Conservation (phyloP, 64 coral and sea anemone species). For the Cladopsammia gracilis region DNA sequence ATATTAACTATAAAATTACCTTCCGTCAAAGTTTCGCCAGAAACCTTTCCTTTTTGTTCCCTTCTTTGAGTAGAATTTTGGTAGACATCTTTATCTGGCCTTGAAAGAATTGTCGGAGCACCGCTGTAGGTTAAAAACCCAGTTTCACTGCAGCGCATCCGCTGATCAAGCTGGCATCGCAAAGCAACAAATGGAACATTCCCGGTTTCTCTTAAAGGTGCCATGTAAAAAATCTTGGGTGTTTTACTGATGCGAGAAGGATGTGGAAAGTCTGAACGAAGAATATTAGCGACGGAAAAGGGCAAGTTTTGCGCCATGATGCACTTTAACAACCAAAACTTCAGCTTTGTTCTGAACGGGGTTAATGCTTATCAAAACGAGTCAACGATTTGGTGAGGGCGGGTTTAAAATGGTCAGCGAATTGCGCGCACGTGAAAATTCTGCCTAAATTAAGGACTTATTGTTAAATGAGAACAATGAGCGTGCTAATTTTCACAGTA, state of each 20-base stretch:
- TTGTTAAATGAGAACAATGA: conserved; percentile 34
- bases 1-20: neutral
- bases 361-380: neutral
- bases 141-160: neutral
- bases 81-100: neutral
- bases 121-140: conserved; percentile 8
- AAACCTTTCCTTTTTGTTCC: neutral
- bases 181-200: conserved; percentile 13
- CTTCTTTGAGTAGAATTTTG: neutral
- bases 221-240: neutral
- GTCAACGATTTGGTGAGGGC: neutral
- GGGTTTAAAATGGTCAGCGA: neutral
- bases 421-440: conserved; percentile 37
- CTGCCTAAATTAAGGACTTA: conserved; percentile 36
- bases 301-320: conserved; percentile 19
- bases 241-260: conserved; percentile 13
- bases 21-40: neutral
- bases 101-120: neutral
- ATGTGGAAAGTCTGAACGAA: conserved; percentile 42
- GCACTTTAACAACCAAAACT: neutral
- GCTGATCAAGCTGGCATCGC: conserved; percentile 13
- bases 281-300: conserved; percentile 41
- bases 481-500: neutral
- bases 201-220: neutral
- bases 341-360: neutral